These are phyloP conservation scores for Micrasema minimum DNA, from an alignment of 1,140 invertebrate species.

Conservation along the genomic window DNA sequence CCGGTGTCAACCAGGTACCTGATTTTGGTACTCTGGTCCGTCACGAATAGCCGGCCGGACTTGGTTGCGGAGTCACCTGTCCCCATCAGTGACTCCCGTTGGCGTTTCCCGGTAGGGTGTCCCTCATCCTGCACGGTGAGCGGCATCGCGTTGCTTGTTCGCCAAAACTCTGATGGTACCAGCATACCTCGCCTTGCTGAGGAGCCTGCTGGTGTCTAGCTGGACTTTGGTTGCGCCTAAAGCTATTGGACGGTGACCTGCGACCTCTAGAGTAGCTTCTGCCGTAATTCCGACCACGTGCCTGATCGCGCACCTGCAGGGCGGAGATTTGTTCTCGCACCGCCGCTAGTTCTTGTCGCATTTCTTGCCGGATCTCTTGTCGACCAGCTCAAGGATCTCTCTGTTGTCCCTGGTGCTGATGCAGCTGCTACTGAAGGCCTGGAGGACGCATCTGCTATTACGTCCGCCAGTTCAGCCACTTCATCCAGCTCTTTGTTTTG, in stretches of 20 bases:
- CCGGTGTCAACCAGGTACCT: conserved; percentile 1
- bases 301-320: background rate
- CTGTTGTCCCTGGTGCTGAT: too few relatives aligned
- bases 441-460: too few relatives aligned
- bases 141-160: background rate
- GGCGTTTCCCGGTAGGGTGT: background rate
- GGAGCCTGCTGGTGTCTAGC: background rate
- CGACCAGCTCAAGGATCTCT: too few relatives aligned
- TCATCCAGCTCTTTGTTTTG: conserved; percentile 28
- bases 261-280: background rate
- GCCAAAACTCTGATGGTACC: conserved; percentile 7
- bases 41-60: background rate
- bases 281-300: background rate
- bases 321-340: background rate
- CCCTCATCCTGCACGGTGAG: background rate
- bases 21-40: background rate
- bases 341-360: background rate
- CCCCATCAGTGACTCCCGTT: background rate
- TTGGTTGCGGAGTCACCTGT: background rate
- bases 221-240: background rate
- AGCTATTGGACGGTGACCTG: background rate
- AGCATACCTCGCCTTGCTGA: background rate
- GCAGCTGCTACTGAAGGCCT: too few relatives aligned
- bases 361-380: background rate
- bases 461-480: conserved; percentile 49